Evolutionary conservation across 2,888 invertebrate genomes (phyloP), one percentile per base, ranked within the genome.

Genomic region (Escarpia spicata): DNA sequence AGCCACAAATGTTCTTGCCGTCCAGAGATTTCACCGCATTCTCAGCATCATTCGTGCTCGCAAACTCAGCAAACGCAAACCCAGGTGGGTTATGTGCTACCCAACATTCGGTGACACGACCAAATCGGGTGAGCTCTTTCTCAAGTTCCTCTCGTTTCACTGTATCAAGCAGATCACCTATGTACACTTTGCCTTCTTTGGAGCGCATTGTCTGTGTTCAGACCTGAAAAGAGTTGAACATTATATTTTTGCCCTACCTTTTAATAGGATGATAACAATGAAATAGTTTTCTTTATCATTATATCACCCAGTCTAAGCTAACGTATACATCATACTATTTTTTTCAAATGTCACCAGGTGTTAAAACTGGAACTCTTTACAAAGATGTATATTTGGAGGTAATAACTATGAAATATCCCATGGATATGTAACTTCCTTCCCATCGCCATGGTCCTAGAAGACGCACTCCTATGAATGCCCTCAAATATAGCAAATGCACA

Each of bases 41-140:
- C 96, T 98, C 98, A 90, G 98, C 98, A 97, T 98, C 98, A 96
- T 98, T 98, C 96, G 98, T 97, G 97, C 98, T 98, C 96, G 98
- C 98, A 97, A 98, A 99, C 97, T 98, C 98, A 96, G 98, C 98
- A 97, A 98, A 98, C 94, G 98, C 98, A 97, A 98, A 99, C 31
- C 93, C 93, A 96, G 98, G 98, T 95, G 98, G 98, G 97, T 98
- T 98, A 97, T 98, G 98, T 95, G 98, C 98, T 95, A 98, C 98
- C 98, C 98, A 98, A 94, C 98, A 98, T 95, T 98, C 98, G 97
- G 98, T 98, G 95, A 98, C 97, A 97, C 98, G 98, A 95, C 98
- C 98, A 97, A 98, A 98, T 97, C 98, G 98, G 96, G 98, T 98
- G 96, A 98, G 98, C 97, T 98, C 98, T 96, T 97, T 97, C 97